Evolutionary conservation across 2,113 vertebrate species (phyloP), one percentile per base, ranked within the genome.

Genomic region (Silurus glanis): DNA sequence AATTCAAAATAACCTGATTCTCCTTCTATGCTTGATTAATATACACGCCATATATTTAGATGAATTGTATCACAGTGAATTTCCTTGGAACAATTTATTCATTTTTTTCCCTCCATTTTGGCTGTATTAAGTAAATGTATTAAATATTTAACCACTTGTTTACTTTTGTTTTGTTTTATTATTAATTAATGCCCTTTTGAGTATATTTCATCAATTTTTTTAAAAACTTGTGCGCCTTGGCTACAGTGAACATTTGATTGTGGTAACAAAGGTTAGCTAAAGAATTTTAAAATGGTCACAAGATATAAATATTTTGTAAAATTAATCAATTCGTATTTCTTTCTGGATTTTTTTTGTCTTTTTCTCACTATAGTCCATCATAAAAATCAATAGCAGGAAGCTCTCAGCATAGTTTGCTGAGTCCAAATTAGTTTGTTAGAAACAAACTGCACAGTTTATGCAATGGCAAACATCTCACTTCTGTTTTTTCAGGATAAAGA

Each of bases 401-500:
- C 17, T 16, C 17, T 23, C 5, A 0, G 7, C 19, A 59, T 72
- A 8, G 72, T 62, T 81, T 81, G 64, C 84, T 80, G 85, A 59
- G 28, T 85, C 76, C 37, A 61, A 61, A 72, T 61, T 19, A 59
- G 58, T 81, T 28, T 67, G 56, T 64, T 71, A 76, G 9, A 83
- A 67, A 0, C 2, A 58, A 75, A 76, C 47, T 53, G n/a, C 71
- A 76, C 51, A 17, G 6, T 81, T 72, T 61, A 56, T 61, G 85
- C 45, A 86, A 53, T 25, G 23, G 4, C 14, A 66, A 45, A 66
- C n/a, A 66, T 83, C 59, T 87, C 71, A 82, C 80, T 83, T 87
- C 85, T 83, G 80, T 49, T 87, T 87, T 83, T 25, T n/a, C 37
- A 19, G 9, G 19, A 45, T 45, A 1, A 19, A 37, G 17, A 53